These are phyloP conservation scores for Meles meles DNA, from an alignment of 2,113 vertebrate genomes.

Conservation along the genomic window DNA sequence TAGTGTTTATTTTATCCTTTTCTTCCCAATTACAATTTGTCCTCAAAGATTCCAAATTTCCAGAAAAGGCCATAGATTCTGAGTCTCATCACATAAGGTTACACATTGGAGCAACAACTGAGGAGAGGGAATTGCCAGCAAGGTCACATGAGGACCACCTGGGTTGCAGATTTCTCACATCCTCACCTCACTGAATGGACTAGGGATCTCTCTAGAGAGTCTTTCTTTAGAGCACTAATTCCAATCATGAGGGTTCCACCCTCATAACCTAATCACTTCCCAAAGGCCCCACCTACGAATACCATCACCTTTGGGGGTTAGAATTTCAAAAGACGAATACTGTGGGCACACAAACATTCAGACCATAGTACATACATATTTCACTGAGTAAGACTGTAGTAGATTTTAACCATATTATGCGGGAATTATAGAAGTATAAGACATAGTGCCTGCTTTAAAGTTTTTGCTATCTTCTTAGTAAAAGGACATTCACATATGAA, in stretches of 20 bases:
- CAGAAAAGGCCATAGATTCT: neutral
- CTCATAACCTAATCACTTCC: neutral
- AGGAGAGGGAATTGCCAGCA: neutral
- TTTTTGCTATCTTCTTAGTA: neutral
- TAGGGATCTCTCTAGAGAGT: neutral
- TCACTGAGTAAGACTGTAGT: neutral
- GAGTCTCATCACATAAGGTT: neutral
- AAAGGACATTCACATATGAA: conserved; percentile 16
- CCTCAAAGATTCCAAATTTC: neutral
- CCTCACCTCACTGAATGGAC: neutral
- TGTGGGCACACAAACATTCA: neutral
- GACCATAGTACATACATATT: neutral
- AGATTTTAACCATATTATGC: neutral
- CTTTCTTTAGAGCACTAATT: neutral
- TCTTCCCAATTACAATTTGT: neutral
- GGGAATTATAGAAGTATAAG: neutral
- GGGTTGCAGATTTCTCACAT: neutral
- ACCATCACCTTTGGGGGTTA: neutral
- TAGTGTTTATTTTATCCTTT: neutral
- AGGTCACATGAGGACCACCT: neutral
- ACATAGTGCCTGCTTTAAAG: neutral
- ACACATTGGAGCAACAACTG: neutral
- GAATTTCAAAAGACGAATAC: neutral
- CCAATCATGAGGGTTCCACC: neutral
- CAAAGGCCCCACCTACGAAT: neutral